Evolutionary conservation across 1,140 invertebrate genomes (phyloP), one percentile per base, ranked within the genome.

Genomic region (Drosophila murphyi): DNA sequence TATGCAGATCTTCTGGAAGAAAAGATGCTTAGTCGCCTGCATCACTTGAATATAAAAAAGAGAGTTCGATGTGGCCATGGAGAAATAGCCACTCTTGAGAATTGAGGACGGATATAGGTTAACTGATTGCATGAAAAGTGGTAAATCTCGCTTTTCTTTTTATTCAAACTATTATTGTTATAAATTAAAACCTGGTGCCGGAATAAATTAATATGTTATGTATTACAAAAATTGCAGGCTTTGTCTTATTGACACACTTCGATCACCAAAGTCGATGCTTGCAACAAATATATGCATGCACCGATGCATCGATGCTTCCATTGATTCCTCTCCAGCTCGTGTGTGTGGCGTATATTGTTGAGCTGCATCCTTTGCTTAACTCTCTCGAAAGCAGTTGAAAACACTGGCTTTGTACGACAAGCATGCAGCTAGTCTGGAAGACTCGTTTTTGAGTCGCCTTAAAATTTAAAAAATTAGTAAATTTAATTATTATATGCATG

Each of bases 321-420:
- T 12, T 12, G 12, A 12, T 12, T 12, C 12, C 12, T 12, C 12
- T 12, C 12, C 12, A 12, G 12, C 12, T 12, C 12, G 12, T 12
- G 12, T 12, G 12, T 12, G 12, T 12, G 12, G 12, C 12, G 12
- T 12, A 0, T 12, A 12, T 12, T 12, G 0, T 12, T 12, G 12
- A 12, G 12, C 0, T 12, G 12, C 12, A 12, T 12, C 12, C 12
- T 12, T 12, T 12, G 12, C 12, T 12, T 12, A 12, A 12, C 12
- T 12, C 12, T 0, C 12, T 12, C 12, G 12, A 12, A 50, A 63
- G 28, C 54, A 80, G 5, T 31, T 87, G 2, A 39, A 72, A 35
- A 72, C 48, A 2, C 51, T 87, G 2, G 37, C 62, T 5, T 6
- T 87, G 4, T 60, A 65, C 1, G 78, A 77, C 48, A 64, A 45